Base-by-base conservation (phyloP, 2,797 vertebrate species). In the Selene dorsalis region DNA sequence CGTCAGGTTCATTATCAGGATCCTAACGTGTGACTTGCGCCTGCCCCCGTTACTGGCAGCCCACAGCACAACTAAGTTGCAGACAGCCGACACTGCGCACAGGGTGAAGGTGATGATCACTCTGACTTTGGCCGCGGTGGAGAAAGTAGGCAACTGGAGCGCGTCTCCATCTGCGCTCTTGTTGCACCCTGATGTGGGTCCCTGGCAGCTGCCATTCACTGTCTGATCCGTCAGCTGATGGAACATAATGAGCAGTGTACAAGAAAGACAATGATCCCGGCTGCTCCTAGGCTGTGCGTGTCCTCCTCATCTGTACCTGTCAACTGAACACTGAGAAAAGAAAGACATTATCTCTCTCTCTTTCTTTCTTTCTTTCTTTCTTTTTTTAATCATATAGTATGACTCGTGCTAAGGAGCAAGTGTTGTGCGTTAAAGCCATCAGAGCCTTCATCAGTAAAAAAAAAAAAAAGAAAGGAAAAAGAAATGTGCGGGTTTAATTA, bases 1-100 rank as follows among this genome's bases (percentile, higher is more conserved):
- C 0, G 94, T 95, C 75, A 96, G 91, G 89, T 96, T 95, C 80
- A 95, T 93, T 20, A 96, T 95, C 17, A 96, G 91, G 73, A 95
- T 95, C 68, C 94, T 74, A 22, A 96, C 94, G 57, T 96, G 95
- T 0, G 95, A 96, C 78, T 94, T 95, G 84, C 94, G 94, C 68
- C 91, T 94, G 53, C 93, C 92, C 35, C 92, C 93, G 78, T 90
- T 92, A 67, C 91, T 53, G 45, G 95, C 93, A 0, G 93, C 93
- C 93, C 94, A 95, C 28, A 96, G 81, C 52, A 95, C 95, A 0
- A 90, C 79, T 80, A 96, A 77, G 91, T 96, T 96, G 85, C 94
- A 95, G 3, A 93, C 87, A 0, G 95, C 94, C 0, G 95, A 95
- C 24, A 95, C 87, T 0, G 91, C 91, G 72, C 95, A 96, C 73